phyloP scores from a whole-genome alignment of 2,888 invertebrate genomes.

The Lamellibrachia columna region DNA sequence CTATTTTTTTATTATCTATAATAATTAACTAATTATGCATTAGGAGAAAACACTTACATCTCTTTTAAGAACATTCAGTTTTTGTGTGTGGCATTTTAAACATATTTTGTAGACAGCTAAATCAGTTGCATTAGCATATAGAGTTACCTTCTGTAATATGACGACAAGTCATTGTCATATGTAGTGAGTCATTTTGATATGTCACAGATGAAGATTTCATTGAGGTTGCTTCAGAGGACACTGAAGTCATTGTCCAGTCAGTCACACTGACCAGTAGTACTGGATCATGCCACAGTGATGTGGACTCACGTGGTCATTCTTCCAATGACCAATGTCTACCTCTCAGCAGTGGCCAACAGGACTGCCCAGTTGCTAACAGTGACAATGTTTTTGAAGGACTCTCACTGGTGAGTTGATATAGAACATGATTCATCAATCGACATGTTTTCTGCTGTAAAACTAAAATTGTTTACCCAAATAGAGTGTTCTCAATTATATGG shows the following conservation, averaged over 20 bases:
- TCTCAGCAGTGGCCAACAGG: neutral
- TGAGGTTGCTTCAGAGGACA: neutral
- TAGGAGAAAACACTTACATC: too few species aligned
- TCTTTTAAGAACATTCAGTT: too few species aligned
- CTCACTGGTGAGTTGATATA: slow-evolving; percentile 1
- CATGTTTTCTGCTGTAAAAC: too few species aligned
- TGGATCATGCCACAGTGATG: neutral
- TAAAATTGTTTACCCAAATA: too few species aligned
- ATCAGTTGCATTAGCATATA: neutral
- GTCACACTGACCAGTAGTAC: neutral
- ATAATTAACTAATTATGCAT: too few species aligned
- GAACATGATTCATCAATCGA: neutral
- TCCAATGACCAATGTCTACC: neutral
- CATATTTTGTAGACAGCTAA: too few species aligned
- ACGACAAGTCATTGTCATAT: neutral
- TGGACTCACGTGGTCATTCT: neutral
- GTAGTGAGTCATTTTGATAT: neutral
- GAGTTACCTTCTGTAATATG: neutral
- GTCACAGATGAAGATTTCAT: slow-evolving; percentile 2
- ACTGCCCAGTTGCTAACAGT: neutral
- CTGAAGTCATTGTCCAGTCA: neutral
- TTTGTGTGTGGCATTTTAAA: too few species aligned
- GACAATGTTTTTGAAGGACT: slow-evolving; percentile 23
- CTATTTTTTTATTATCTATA: too few species aligned
- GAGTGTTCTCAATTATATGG: too few species aligned